A percentile compares a stretch with the other conserved stretches of the same genome.
Evolutionary conservation across 2,113 vertebrate species (phyloP).

Genomic region (Pedetes capensis): DNA sequence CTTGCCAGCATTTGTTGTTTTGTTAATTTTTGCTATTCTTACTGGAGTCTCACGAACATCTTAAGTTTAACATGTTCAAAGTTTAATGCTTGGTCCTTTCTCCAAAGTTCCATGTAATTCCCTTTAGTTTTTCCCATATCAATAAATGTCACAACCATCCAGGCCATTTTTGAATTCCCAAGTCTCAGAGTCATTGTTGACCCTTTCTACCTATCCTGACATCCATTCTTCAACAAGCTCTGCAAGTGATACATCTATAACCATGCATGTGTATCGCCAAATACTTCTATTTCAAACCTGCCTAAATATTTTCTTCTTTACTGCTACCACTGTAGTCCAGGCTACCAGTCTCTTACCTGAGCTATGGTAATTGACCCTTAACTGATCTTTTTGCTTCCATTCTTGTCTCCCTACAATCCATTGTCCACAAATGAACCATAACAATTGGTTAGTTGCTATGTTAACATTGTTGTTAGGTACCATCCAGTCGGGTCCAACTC

Average conservation of each 20-base stretch:
- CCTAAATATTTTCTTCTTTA: neutral
- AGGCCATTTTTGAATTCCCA: neutral
- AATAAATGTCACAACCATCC: neutral
- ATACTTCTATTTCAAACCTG: neutral
- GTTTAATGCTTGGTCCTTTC: neutral
- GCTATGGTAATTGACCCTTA: neutral
- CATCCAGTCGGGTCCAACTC: no score
- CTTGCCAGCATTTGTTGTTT: no score
- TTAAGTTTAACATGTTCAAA: neutral
- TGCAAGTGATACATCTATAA: neutral
- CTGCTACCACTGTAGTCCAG: neutral
- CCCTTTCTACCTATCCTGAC: neutral
- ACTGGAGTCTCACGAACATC: no score
- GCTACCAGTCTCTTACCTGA: neutral
- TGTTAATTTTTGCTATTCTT: no score
- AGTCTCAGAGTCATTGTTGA: neutral
- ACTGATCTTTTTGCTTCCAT: neutral
- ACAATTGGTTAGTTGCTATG: no score
- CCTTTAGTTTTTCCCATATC: neutral
- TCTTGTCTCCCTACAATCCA: neutral
- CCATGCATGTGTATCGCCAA: no score
- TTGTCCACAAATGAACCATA: neutral
- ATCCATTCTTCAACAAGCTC: neutral
- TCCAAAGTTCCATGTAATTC: neutral
- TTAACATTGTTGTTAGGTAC: no score